A percentile compares a stretch with the other conserved stretches of the same genome.
Evolutionary conservation across 2,113 vertebrate species (phyloP).

Genomic region (Pollachius pollachius): DNA sequence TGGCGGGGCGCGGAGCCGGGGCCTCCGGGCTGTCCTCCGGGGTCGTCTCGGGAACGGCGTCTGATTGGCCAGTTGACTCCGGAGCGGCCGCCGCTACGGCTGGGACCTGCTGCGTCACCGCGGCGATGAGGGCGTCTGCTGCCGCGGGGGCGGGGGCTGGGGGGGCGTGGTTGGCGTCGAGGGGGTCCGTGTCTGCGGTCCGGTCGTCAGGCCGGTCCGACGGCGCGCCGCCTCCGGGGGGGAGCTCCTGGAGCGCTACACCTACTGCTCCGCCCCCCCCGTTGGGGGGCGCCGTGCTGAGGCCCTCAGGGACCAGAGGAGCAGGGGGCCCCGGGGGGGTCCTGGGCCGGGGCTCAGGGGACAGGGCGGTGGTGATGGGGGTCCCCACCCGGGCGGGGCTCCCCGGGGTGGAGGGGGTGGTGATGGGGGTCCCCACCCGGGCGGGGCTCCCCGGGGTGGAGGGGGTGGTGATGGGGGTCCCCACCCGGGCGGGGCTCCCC

Average conservation of each 20-base stretch:
- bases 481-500: conserved; percentile 67
- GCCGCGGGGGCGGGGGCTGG: not conserved
- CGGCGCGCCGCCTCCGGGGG: too few relatives aligned
- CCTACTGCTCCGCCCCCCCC: not conserved
- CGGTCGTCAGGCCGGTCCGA: too few relatives aligned
- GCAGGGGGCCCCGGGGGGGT: not conserved
- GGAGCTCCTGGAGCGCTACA: not conserved
- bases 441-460: conserved; percentile 73
- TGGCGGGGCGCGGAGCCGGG: too few relatives aligned
- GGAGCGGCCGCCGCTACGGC: not conserved
- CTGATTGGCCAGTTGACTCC: not conserved
- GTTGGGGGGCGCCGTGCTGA: not conserved
- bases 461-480: not conserved
- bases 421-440: conserved; percentile 15
- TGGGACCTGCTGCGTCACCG: not conserved
- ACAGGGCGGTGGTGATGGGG: not conserved
- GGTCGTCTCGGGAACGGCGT: conserved; percentile 5
- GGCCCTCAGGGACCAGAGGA: conserved; percentile 19
- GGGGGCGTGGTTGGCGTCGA: too few relatives aligned
- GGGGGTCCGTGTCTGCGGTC: too few relatives aligned
- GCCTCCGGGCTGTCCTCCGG: not conserved
- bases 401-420: conserved; percentile 48
- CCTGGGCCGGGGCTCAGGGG: not conserved
- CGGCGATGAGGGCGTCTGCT: not conserved
- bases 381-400: conserved; percentile 65